Evolutionary conservation across 1,140 invertebrate genomes (phyloP), one percentile per base, ranked within the genome.

Genomic region (Eurosta solidaginis): DNA sequence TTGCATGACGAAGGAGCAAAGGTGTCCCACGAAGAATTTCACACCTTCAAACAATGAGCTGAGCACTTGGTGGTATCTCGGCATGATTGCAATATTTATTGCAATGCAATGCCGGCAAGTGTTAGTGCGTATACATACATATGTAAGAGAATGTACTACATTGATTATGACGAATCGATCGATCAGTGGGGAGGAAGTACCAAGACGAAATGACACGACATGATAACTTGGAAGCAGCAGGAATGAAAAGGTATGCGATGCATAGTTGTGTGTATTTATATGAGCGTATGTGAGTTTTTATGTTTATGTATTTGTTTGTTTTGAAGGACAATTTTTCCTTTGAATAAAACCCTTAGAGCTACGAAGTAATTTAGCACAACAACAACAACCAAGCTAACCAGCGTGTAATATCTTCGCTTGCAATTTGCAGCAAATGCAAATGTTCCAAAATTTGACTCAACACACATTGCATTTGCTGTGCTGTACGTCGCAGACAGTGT

Each of bases 21-120:
- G 59, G 33, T 68, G 59, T n/a, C 59, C 59, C 59, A 68, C 47
- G 63, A 40, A 78, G 40, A 78, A 78, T 78, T 78, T 78, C 77
- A 78, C 77, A 78, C 77, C 73, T 78, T 74, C 68, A 74, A 78
- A 78, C 77, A 78, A 78, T 78, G 22, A n/a, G 44, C 2, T 20
- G 45, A 36, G 42, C 77, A 36, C 20, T 73, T 52, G 77, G 77
- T 40, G 25, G 22, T 33, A 14, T 6, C 59, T 20, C 59, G 59
- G 59, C 59, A 42, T 36, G 59, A 36, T 33, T n/a, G 59, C 54
- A 25, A 63, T 17, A 6, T n/a, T n/a, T n/a, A n/a, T 17, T 68
- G 59, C 6, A 47, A 47, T 17, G 45, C 3, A 17, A 47, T 47
- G 45, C 12, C 3, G 14, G 45, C 59, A 68, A 68, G 59, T 68